Evolutionary conservation across 1,140 invertebrate species (phyloP), one percentile per base, ranked within the genome.

Genomic region (Pachypsylla venusta): DNA sequence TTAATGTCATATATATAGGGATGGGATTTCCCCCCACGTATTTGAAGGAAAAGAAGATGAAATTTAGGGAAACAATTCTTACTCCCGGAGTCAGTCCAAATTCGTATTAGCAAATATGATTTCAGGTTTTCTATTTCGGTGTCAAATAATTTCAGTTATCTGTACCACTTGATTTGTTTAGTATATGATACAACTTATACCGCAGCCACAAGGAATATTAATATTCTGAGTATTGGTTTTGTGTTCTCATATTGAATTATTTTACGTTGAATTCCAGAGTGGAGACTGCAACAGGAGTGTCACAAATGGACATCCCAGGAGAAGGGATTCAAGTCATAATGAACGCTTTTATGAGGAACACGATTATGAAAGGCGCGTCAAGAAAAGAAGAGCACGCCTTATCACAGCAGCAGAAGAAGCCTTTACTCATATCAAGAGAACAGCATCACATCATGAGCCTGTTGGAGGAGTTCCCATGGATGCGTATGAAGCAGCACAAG

Each of bases 341-440:
- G 94, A 98, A 71, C 77, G 92, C 16, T 97, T 98, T 70, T 95
- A 98, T 70, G 93, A 97, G 72, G 93, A 98, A 71, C 88, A 94
- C 68, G 94, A 99, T 72, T 95, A 95, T 69, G 93, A 96, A 64
- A 76, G 93, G 53, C 75, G 94, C 53, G 90, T 98, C 16, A 79
- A 87, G 58, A 98, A 98, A 70, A 75, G 95, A 0, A 79, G 83
- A 65, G 91, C 93, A 1, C 75, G 94, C 19, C 74, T 98, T 1
- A 80, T 96, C 14, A 88, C 88, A 7, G 92, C 93, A 1, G 86
- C 93, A 2, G 95, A 98, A 72, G 94, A 98, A 70, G 93, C 94
- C 0, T 98, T 98, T 70, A 92, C 92, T 5, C 93, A 98, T 68
- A 93, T 99, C 61, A 91, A 86, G 76, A 74, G 85, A 19, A 75